These are phyloP conservation scores for Pheosia tremula DNA, from an alignment of 2,888 invertebrate genomes.

Conservation along the genomic window DNA sequence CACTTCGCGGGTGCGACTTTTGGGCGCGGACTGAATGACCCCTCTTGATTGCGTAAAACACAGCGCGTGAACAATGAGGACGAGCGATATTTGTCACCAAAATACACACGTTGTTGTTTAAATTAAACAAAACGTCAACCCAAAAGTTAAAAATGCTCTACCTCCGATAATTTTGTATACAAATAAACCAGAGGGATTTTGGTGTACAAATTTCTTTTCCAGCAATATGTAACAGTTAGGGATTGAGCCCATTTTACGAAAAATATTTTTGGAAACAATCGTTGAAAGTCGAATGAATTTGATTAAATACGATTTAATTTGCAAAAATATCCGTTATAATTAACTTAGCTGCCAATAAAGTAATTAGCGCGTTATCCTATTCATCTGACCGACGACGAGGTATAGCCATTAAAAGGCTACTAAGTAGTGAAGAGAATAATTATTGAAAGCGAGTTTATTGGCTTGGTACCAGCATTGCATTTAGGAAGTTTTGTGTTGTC, in stretches of 20 bases:
- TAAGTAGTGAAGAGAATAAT: conserved; percentile 21
- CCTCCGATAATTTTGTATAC: conserved; percentile 21
- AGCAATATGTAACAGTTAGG: no score
- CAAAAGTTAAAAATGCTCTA: conserved; percentile 19
- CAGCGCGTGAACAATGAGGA: conserved; percentile 56
- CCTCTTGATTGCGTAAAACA: conserved; percentile 73
- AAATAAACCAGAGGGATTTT: conserved; percentile 28
- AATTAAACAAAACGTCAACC: conserved; percentile 20
- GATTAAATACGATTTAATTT: neutral
- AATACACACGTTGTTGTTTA: conserved; percentile 19
- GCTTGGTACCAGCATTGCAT: neutral
- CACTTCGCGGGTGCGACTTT: conserved; percentile 81
- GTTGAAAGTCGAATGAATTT: neutral
- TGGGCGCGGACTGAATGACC: conserved; percentile 81
- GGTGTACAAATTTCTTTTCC: conserved; percentile 29
- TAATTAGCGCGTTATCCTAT: conserved; percentile 14
- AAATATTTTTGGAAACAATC: neutral
- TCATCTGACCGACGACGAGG: conserved; percentile 11
- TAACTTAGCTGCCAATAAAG: conserved; percentile 8
- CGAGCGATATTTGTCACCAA: conserved; percentile 27
- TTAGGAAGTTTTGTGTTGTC: conserved; percentile 22
- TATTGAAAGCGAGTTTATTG: conserved; percentile 3
- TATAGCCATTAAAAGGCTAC: conserved; percentile 15
- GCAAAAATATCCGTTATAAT: conserved; percentile 11
- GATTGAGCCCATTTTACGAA: conserved; percentile 11